Base-by-base conservation (phyloP, 2,888 invertebrate genomes). In the Graphium colonna region DNA sequence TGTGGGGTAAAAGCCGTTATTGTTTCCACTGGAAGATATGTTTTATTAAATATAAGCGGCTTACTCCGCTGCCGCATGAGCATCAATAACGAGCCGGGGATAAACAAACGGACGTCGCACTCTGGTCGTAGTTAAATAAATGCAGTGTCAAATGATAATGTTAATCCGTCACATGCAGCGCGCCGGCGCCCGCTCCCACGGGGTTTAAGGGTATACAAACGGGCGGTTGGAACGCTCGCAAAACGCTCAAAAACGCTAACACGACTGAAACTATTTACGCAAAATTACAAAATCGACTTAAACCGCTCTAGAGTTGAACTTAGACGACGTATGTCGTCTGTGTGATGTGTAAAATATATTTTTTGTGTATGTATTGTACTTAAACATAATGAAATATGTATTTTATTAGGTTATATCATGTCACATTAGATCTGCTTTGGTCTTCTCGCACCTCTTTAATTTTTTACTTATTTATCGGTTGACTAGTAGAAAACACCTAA, bases 111-210 rank as follows among this genome's bases (percentile, higher is more conserved):
- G 55, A 63, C 67, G 62, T 53, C 55, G 61, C 53, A 36, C 36
- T 36, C 36, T 41, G 57, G 52, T 58, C 63, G 61, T 69, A 71
- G 79, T 78, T 82, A 84, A 87, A 88, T 87, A 85, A 87, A 87
- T 83, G 82, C 82, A 86, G 84, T 83, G 86, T 87, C 87, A 87
- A 87, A 87, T 85, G 84, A 83, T 87, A 86, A 87, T 85, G 84
- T 78, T 86, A 82, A 88, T 85, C 87, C 87, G 80, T 83, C 85
- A 79, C 79, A 78, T 80, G 84, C 82, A 75, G 77, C 74, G 83
- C 73, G 82, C 69, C 73, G 69, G 69, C 65, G 67, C 61, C 60
- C 60, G 62, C 70, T 88, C 88, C 80, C 87, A 88, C 87, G 86
- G 76, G 86, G 77, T 75, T 87, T 82, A 81, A 60, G 57, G 53